These are phyloP conservation scores for Alaudala cheleensis DNA, from an alignment of 2,113 vertebrate genomes.

Conservation along the genomic window DNA sequence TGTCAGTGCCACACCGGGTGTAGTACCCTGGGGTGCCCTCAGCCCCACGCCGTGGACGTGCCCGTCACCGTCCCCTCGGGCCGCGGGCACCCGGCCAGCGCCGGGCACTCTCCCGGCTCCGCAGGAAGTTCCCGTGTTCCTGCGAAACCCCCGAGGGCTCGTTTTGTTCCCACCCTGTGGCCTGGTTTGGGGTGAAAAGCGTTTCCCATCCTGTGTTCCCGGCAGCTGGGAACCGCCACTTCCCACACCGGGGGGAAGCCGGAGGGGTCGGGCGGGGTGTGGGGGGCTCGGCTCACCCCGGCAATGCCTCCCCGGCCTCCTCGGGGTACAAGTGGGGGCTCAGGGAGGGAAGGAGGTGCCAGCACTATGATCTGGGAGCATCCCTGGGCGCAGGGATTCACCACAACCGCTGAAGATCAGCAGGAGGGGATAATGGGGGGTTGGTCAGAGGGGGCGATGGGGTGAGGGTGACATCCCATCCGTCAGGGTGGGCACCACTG, in stretches of 20 bases:
- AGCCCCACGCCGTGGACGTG: neutral
- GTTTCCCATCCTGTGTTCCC: conserved; percentile 1
- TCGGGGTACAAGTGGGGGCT: neutral
- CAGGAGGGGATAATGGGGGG: neutral
- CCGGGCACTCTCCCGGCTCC: neutral
- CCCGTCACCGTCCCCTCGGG: fast-evolving
- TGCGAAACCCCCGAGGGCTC: neutral
- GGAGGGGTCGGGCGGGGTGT: neutral
- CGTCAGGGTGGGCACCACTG: neutral
- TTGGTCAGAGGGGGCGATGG: neutral
- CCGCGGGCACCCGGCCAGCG: neutral
- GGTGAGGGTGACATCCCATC: neutral
- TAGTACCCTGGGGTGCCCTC: no score
- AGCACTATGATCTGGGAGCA: no score
- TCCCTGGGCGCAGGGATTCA: neutral
- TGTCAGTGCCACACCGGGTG: no score
- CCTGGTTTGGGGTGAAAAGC: neutral
- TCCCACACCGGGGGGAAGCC: neutral
- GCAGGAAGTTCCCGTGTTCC: conserved; percentile 10
- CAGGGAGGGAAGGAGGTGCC: neutral
- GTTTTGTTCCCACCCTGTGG: neutral
- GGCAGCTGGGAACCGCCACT: neutral
- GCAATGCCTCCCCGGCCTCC: neutral
- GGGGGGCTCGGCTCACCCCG: neutral
- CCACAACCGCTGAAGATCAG: neutral